Percentiles rank a stretch among this genome's conserved stretches.
Evolutionary conservation across 2,113 vertebrate genomes (phyloP).

Genomic region (Nycticebus coucang): DNA sequence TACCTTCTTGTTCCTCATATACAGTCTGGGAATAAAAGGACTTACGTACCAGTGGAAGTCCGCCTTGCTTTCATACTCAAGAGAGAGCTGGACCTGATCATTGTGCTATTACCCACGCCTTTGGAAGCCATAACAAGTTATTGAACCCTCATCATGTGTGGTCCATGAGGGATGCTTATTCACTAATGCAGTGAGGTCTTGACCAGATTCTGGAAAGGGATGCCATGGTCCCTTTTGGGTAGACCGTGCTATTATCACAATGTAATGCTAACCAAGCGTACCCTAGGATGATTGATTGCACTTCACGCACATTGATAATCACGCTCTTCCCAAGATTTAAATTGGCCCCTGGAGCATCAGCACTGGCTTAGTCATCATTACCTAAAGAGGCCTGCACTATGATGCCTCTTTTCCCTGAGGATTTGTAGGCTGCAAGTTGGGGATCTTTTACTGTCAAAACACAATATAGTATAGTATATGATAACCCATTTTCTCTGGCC

Average conservation of each 20-base stretch:
- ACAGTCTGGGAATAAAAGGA: not conserved
- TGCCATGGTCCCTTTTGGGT: not conserved
- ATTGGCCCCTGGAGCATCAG: not conserved
- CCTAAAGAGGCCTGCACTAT: not conserved
- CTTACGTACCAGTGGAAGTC: not conserved
- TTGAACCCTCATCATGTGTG: not conserved
- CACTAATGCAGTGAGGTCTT: not conserved
- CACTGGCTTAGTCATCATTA: not conserved
- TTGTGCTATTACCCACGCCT: not conserved
- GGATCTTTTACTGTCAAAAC: slow-evolving; percentile 10
- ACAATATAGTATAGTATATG: not conserved
- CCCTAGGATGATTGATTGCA: not conserved
- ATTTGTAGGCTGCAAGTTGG: not conserved
- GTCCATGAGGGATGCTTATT: not conserved
- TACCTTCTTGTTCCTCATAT: too few relatives aligned
- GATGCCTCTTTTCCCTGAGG: not conserved
- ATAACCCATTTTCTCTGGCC: not conserved
- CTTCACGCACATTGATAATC: not conserved
- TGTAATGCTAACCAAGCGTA: not conserved
- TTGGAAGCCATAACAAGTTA: not conserved
- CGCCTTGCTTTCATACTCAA: not conserved
- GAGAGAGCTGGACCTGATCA: not conserved
- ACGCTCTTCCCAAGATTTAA: not conserved
- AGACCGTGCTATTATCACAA: not conserved
- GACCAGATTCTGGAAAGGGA: not conserved